These are phyloP conservation scores for Pissodes strobi DNA, from an alignment of 1,140 invertebrate species.

Conservation along the genomic window DNA sequence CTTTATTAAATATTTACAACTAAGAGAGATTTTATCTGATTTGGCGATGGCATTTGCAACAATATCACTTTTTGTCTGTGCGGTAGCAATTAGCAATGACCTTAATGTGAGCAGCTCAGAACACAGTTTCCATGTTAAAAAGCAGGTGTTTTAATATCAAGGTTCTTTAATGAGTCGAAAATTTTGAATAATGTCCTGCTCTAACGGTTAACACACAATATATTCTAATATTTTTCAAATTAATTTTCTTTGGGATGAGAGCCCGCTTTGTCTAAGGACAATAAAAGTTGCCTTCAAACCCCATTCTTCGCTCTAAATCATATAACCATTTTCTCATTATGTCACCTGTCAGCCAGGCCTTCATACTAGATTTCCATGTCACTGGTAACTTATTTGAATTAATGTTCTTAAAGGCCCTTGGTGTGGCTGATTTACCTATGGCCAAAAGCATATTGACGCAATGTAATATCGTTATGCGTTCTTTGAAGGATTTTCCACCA, in stretches of 20 bases:
- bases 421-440: slow-evolving; percentile 20
- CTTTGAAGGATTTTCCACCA: slow-evolving; percentile 55
- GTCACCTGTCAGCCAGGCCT: neutral
- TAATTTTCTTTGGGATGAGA: slow-evolving; percentile 25
- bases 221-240: slow-evolving; percentile 46
- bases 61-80: no score
- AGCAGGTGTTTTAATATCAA: slow-evolving; percentile 38
- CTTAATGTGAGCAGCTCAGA: no score
- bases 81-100: no score
- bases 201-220: slow-evolving; percentile 17
- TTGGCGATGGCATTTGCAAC: no score
- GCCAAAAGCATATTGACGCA: slow-evolving; percentile 50
- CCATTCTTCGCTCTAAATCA: neutral
- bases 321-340: slow-evolving; percentile 1
- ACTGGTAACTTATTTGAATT: slow-evolving; percentile 19
- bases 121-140: slow-evolving; percentile 21
- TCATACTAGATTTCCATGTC: no score
- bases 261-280: neutral
- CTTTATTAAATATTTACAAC: no score
- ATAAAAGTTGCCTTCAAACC: neutral
- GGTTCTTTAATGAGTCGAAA: slow-evolving; percentile 42
- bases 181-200: slow-evolving; percentile 30
- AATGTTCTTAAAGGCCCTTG: slow-evolving; percentile 34
- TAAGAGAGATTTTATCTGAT: no score
- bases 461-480: no score